phyloP scores from a whole-genome alignment of 2,888 invertebrate genomes.

The Leptinotarsa tumamoca region DNA sequence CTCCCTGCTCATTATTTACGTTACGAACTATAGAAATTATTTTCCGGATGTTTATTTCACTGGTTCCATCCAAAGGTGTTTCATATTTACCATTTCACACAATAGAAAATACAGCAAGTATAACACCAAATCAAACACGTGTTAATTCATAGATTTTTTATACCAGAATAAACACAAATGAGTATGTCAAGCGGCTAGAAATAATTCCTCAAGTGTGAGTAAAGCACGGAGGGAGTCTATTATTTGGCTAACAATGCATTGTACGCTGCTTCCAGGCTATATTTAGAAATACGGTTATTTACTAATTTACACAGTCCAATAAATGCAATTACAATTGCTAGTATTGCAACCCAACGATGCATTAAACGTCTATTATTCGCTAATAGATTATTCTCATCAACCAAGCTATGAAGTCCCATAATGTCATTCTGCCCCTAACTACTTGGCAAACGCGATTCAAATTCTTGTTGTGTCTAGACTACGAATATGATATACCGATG shows the following conservation, averaged over 20 bases:
- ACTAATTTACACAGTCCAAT: slow-evolving; percentile 66
- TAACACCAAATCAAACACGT: slow-evolving; percentile 35
- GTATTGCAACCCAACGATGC: slow-evolving; percentile 59
- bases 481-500: background rate
- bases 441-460: slow-evolving; percentile 8
- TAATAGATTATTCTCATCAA: slow-evolving; percentile 45
- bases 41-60: slow-evolving; percentile 23
- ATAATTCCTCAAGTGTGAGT: slow-evolving; percentile 61
- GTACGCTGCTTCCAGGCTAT: slow-evolving; percentile 58
- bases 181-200: slow-evolving; percentile 49
- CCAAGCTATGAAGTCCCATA: slow-evolving; percentile 28
- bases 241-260: slow-evolving; percentile 59
- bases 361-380: slow-evolving; percentile 53
- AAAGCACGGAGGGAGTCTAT: slow-evolving; percentile 61
- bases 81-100: slow-evolving; percentile 19
- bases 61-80: slow-evolving; percentile 34
- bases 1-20: slow-evolving; percentile 3
- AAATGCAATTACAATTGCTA: slow-evolving; percentile 65
- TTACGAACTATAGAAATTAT: background rate
- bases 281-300: slow-evolving; percentile 66
- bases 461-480: slow-evolving; percentile 17
- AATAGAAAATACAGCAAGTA: slow-evolving; percentile 28
- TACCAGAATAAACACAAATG: slow-evolving; percentile 45
- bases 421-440: background rate
- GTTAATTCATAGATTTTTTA: slow-evolving; percentile 42